A percentile compares a stretch with the other conserved stretches of the same genome.
These are phyloP conservation scores for Pseudoips prasinana DNA, from an alignment of 2,888 invertebrate genomes.

Conservation along the genomic window DNA sequence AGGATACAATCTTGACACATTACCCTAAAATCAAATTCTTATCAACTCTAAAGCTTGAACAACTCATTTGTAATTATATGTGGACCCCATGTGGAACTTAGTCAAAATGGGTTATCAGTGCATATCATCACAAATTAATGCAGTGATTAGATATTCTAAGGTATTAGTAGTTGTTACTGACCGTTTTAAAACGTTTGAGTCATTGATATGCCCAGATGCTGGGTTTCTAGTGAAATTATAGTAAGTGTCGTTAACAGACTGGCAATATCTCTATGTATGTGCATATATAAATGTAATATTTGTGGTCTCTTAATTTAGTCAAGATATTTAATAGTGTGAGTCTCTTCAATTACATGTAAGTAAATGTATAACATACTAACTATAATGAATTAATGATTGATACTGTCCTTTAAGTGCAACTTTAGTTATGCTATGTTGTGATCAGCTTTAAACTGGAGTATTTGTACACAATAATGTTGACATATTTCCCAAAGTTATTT, in stretches of 20 bases:
- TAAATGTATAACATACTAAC: conserved; percentile 73
- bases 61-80: conserved; percentile 57
- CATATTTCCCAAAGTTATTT: conserved; percentile 75
- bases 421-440: conserved; percentile 79
- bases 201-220: conserved; percentile 76
- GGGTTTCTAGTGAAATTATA: conserved; percentile 78
- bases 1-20: conserved; percentile 64
- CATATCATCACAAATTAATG: conserved; percentile 81
- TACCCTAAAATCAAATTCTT: conserved; percentile 61
- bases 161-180: conserved; percentile 80
- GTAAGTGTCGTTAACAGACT: conserved; percentile 79
- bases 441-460: conserved; percentile 79
- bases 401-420: conserved; percentile 77
- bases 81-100: conserved; percentile 61
- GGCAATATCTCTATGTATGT: conserved; percentile 79
- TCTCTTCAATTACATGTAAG: conserved; percentile 76
- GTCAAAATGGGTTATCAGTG: conserved; percentile 76
- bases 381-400: conserved; percentile 60
- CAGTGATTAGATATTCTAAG: conserved; percentile 81
- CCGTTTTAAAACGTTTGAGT: conserved; percentile 76
- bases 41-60: conserved; percentile 62
- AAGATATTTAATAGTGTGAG: conserved; percentile 81
- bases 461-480: conserved; percentile 73
- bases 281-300: conserved; percentile 78
- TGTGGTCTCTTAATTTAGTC: conserved; percentile 81